A percentile compares a stretch with the other conserved stretches of the same genome.
These are phyloP conservation scores for Albula glossodonta DNA, from an alignment of 2,113 vertebrate genomes.

Conservation along the genomic window DNA sequence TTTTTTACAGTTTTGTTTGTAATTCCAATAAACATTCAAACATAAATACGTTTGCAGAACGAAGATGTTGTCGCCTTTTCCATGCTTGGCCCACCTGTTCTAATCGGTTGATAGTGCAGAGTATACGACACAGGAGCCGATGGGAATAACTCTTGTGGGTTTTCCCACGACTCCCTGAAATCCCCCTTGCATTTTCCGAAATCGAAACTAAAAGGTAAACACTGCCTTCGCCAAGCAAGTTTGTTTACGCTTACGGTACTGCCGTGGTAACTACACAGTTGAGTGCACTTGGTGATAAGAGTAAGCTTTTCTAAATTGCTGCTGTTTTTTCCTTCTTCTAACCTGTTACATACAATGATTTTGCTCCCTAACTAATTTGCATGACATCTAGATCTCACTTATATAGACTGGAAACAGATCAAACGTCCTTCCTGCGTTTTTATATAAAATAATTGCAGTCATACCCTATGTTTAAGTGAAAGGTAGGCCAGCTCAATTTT, in stretches of 20 bases:
- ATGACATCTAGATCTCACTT: not conserved
- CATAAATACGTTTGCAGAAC: conserved; percentile 18
- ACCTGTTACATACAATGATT: not conserved
- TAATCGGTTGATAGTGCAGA: not conserved
- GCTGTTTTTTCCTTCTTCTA: not conserved
- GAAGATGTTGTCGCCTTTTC: conserved; percentile 14
- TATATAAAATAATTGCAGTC: not conserved
- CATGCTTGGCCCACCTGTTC: not conserved
- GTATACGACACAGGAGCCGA: not conserved
- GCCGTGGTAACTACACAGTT: not conserved
- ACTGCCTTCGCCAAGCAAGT: not conserved
- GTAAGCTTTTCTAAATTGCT: too few species aligned
- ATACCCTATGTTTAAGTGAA: not conserved
- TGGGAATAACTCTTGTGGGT: not conserved
- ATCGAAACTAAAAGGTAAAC: not conserved
- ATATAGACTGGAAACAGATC: not conserved
- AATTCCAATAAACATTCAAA: not conserved
- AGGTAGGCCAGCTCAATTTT: not conserved
- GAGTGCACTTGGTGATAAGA: too few species aligned
- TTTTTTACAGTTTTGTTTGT: not conserved
- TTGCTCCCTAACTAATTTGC: not conserved
- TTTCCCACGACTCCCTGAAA: not conserved
- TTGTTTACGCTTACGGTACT: not conserved
- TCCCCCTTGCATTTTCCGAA: not conserved
- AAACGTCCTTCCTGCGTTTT: not conserved